A percentile compares a stretch with the other conserved stretches of the same genome.
Evolutionary conservation across 2,797 vertebrate genomes (phyloP).

Genomic region (Varecia variegata): DNA sequence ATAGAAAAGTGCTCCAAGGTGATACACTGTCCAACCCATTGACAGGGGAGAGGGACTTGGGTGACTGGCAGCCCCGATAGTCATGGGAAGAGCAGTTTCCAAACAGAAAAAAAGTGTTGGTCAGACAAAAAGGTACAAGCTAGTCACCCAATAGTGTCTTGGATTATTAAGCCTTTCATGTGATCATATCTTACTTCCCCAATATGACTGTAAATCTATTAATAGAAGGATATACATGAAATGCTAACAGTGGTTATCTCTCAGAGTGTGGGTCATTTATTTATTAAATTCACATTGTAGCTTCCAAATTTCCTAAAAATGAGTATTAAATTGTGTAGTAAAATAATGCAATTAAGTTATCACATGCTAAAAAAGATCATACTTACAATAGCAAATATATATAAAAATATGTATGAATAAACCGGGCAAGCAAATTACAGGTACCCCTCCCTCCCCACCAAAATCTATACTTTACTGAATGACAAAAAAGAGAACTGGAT

Average conservation of each 20-base stretch:
- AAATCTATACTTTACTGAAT: neutral
- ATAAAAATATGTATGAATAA: neutral
- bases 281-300: neutral
- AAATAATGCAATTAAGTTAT: neutral
- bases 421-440: neutral
- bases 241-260: neutral
- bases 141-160: neutral
- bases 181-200: neutral
- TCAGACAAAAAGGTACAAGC: neutral
- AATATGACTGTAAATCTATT: neutral
- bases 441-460: neutral
- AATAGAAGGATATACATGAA: neutral
- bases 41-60: neutral
- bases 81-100: neutral
- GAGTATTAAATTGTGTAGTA: neutral
- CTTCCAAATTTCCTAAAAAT: constrained; percentile 24
- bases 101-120: neutral
- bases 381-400: neutral
- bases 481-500: neutral
- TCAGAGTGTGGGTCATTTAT: neutral
- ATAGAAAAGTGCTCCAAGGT: neutral
- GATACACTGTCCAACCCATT: neutral
- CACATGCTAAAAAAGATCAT: neutral
- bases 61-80: neutral
- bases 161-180: neutral